A percentile compares a stretch with the other conserved stretches of the same genome.
These are phyloP conservation scores for Nebria salina DNA, from an alignment of 2,888 invertebrate species.

Conservation along the genomic window DNA sequence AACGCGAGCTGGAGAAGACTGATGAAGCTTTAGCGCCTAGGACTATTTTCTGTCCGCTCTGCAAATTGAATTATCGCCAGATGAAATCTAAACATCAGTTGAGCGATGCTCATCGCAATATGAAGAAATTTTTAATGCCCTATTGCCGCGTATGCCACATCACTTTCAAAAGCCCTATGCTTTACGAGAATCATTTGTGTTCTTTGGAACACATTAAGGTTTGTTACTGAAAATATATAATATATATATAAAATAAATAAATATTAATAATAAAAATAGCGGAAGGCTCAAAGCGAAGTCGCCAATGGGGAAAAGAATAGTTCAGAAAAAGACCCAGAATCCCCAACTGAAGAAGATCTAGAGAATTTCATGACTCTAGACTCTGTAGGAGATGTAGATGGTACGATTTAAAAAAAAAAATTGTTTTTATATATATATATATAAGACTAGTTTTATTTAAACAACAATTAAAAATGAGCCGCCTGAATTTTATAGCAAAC, in stretches of 20 bases:
- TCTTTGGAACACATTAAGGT: slow-evolving; percentile 85
- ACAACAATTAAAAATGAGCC: slow-evolving; percentile 20
- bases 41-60: slow-evolving; percentile 61
- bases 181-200: slow-evolving; percentile 85
- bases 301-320: slow-evolving; percentile 57
- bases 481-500: slow-evolving; percentile 45
- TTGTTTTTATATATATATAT: background rate
- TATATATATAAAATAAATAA: slow-evolving; percentile 4
- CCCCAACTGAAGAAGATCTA: slow-evolving; percentile 73
- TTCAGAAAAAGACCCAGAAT: slow-evolving; percentile 67
- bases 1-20: slow-evolving; percentile 79
- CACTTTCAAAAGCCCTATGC: slow-evolving; percentile 84
- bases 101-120: slow-evolving; percentile 83
- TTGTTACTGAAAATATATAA: slow-evolving; percentile 49
- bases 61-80: slow-evolving; percentile 62
- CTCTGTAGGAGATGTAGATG: slow-evolving; percentile 86
- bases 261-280: slow-evolving; percentile 58
- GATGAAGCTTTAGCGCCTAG: slow-evolving; percentile 67
- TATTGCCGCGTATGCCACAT: slow-evolving; percentile 81
- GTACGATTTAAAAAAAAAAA: slow-evolving; percentile 59
- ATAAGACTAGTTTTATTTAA: too few species aligned
- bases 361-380: slow-evolving; percentile 90
- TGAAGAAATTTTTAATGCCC: slow-evolving; percentile 86
- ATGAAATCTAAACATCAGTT: slow-evolving; percentile 78
- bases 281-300: slow-evolving; percentile 66